Base-by-base conservation (phyloP, 2,888 invertebrate genomes). In the Erynnis tages region DNA sequence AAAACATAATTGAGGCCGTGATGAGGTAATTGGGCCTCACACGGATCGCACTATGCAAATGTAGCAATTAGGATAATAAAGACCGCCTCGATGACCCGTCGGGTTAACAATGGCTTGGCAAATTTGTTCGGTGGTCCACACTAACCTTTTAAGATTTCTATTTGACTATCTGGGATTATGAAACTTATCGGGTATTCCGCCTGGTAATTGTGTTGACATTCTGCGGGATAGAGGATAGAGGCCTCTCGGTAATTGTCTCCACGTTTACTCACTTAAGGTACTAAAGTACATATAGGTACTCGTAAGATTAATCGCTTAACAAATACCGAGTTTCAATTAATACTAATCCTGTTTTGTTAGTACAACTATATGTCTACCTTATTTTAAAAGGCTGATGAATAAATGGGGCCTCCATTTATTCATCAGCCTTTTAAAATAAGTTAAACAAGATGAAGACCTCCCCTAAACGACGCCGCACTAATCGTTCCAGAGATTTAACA, bases 21-120 rank as follows among this genome's bases (percentile, higher is more conserved):
- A 76, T 76, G 77, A 72, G 67, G 69, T 79, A 79, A 83, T 79
- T 79, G 73, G 72, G 66, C 65, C 75, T 71, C 73, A 73, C 69
- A 73, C 66, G 74, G 73, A 71, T 72, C 67, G 68, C 66, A 66
- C 72, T 79, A 83, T 81, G 82, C 79, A 84, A 85, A 86, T 83
- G 76, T 73, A 63, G 76, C 76, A 77, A 80, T 81, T 79, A 81
- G 71, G 72, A 69, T 77, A 76, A 80, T 76, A 80, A 79, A 76
- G 71, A 71, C 69, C 69, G 41, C 53, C 54, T 35, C 45, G 59
- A 64, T 70, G 63, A 65, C 72, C 68, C 64, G 63, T 64, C 60
- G 66, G 65, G 69, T 66, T 69, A 73, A 70, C 71, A 73, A 71
- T 61, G 66, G 67, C 65, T 69, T 66, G 67, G 67, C 66, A 69